Evolutionary conservation across 2,888 invertebrate genomes (phyloP), one percentile per base, ranked within the genome.

Genomic region (Gryllus longicercus): DNA sequence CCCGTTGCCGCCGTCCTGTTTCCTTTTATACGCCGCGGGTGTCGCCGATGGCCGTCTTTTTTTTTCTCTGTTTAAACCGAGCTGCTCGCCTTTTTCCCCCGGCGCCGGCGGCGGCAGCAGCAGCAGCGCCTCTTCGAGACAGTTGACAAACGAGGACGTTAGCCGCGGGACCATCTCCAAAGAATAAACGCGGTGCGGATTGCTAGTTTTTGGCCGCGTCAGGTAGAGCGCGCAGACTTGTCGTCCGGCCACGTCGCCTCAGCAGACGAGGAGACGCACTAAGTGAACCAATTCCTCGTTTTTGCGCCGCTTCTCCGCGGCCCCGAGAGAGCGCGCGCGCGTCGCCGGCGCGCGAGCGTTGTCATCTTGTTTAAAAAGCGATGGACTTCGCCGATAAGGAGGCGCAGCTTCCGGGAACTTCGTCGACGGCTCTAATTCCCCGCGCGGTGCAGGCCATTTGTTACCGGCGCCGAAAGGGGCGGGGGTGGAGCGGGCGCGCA

Each of bases 71-170:
- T 63, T 63, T n/a, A 63, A 63, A 63, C 63, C n/a, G 63, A 5
- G n/a, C n/a, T 11, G 63, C n/a, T 63, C 16, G 3, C n/a, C 63
- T 63, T 63, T 63, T 63, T 63, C n/a, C n/a, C 16, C 14, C 16
- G n/a, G n/a, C 63, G 18, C 2, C 51, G 16, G 12, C 11, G 16
- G 51, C 51, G 11, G 51, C 51, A 1, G 51, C 16, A 16, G 51
- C 51, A 14, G 51, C 12, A 16, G 11, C 16, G 14, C 63, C 63
- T 63, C n/a, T 18, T 63, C 63, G n/a, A 63, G 63, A 14, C 63
- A 63, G 63, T 63, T 63, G 63, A 63, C 63, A 63, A 63, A 63
- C 63, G 63, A 63, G 63, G 63, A 63, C n/a, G 63, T 63, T 63
- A 63, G 63, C 63, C n/a, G n/a, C 63, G 63, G 16, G 63, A 63